phyloP scores from a whole-genome alignment of 2,888 invertebrate genomes.

The Ellobium chinense region DNA sequence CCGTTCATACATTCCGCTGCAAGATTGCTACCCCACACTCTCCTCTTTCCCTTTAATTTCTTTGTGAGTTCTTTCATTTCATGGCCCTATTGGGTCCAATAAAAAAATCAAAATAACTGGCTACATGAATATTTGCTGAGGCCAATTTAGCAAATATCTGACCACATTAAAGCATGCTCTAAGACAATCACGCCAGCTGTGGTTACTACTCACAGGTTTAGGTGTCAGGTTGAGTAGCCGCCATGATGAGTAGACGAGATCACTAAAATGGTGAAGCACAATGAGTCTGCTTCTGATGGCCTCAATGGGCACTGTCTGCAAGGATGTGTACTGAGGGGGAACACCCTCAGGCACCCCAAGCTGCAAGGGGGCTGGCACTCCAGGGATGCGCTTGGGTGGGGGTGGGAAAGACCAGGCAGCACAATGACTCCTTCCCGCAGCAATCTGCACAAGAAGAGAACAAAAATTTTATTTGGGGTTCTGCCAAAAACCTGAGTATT shows the following conservation, averaged over 20 bases:
- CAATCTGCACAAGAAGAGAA: conserved; percentile 79
- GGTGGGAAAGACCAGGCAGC: conserved; percentile 83
- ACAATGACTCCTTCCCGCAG: conserved; percentile 84
- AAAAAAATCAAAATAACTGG: too few relatives aligned
- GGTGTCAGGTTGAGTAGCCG: conserved; percentile 71
- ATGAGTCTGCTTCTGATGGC: conserved; percentile 82
- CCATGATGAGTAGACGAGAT: conserved; percentile 83
- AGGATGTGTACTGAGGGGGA: conserved; percentile 82
- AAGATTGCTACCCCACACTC: too few relatives aligned
- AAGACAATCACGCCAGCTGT: too few relatives aligned
- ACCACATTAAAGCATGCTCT: too few relatives aligned
- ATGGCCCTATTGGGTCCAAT: too few relatives aligned
- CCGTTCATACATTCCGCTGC: too few relatives aligned
- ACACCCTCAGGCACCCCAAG: conserved; percentile 81
- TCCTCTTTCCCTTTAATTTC: too few relatives aligned
- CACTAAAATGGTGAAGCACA: conserved; percentile 84
- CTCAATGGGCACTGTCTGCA: conserved; percentile 81
- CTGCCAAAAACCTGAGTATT: not conserved
- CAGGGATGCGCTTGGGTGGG: conserved; percentile 80
- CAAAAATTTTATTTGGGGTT: not conserved
- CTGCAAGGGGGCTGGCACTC: conserved; percentile 80
- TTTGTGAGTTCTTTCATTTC: too few relatives aligned
- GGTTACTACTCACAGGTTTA: conserved; percentile 57
- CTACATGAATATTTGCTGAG: too few relatives aligned
- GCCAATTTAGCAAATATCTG: too few relatives aligned